These are phyloP conservation scores for Endomychus coccineus DNA, from an alignment of 2,888 invertebrate species.

Conservation along the genomic window DNA sequence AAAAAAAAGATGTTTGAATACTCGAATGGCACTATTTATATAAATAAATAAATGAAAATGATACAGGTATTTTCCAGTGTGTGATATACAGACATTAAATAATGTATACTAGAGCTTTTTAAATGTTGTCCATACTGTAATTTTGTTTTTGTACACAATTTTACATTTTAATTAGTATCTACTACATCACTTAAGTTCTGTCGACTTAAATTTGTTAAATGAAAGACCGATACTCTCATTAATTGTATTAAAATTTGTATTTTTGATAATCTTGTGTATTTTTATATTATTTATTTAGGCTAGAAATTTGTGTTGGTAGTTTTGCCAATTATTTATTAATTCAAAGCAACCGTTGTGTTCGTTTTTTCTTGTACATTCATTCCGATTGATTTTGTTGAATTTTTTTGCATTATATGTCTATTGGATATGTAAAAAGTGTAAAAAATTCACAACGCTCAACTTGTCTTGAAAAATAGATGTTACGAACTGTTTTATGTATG, in stretches of 20 bases:
- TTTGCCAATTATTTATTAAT: conserved; percentile 19
- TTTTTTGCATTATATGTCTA: conserved; percentile 10
- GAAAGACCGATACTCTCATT: conserved; percentile 28
- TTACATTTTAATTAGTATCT: conserved; percentile 9
- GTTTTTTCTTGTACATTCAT: conserved; percentile 14
- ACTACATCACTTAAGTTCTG: conserved; percentile 26
- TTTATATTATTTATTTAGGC: conserved; percentile 38
- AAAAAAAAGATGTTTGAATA: too few relatives aligned
- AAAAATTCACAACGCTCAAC: conserved; percentile 34
- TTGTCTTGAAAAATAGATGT: conserved; percentile 19
- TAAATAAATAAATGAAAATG: too few relatives aligned
- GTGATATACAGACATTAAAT: conserved; percentile 33
- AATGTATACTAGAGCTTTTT: conserved; percentile 32
- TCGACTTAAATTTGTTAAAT: conserved; percentile 31
- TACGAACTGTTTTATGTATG: conserved; percentile 29
- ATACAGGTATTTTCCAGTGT: conserved; percentile 39
- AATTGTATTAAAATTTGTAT: conserved; percentile 31
- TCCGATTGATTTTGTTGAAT: conserved; percentile 18
- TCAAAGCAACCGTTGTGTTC: too few relatives aligned
- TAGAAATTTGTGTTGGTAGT: conserved; percentile 22
- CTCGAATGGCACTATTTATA: too few relatives aligned
- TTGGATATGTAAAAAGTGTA: conserved; percentile 34
- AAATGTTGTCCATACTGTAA: conserved; percentile 32
- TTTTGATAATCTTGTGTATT: conserved; percentile 39
- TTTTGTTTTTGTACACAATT: conserved; percentile 13